These are phyloP conservation scores for Suillia variegata DNA, from an alignment of 2,888 invertebrate genomes.

Conservation along the genomic window DNA sequence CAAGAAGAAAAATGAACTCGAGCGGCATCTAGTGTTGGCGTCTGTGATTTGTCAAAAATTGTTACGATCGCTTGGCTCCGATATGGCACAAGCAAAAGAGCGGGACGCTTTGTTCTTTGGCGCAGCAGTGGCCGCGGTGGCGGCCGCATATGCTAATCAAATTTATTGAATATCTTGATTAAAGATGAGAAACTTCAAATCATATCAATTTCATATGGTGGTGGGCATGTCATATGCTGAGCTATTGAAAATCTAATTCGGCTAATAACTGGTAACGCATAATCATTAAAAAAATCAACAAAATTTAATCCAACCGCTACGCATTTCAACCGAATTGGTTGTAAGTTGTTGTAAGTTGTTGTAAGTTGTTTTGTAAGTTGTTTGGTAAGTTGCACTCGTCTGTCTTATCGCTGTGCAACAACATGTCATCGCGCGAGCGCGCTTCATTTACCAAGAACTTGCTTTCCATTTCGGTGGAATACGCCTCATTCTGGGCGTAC, in stretches of 20 bases:
- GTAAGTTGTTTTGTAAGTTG: no score
- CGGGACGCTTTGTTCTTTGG: constrained; percentile 3
- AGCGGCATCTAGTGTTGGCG: constrained; percentile 5
- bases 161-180: constrained; percentile 15
- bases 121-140: no score
- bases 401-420: not conserved
- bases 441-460: constrained; percentile 1
- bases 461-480: not conserved
- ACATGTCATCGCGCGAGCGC: not conserved
- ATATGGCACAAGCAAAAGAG: not conserved
- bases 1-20: not conserved
- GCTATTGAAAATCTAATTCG: no score
- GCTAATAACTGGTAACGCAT: no score
- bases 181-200: not conserved
- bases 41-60: constrained; percentile 47
- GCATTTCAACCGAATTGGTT: no score
- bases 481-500: not conserved
- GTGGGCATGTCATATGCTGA: no score
- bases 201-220: not conserved
- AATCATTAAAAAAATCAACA: not conserved
- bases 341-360: no score
- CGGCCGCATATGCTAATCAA: no score
- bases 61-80: constrained; percentile 44
- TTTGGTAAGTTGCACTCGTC: not conserved
- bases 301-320: no score